Base-by-base conservation (phyloP, 2,888 invertebrate genomes). In the Pomacea canaliculata region DNA sequence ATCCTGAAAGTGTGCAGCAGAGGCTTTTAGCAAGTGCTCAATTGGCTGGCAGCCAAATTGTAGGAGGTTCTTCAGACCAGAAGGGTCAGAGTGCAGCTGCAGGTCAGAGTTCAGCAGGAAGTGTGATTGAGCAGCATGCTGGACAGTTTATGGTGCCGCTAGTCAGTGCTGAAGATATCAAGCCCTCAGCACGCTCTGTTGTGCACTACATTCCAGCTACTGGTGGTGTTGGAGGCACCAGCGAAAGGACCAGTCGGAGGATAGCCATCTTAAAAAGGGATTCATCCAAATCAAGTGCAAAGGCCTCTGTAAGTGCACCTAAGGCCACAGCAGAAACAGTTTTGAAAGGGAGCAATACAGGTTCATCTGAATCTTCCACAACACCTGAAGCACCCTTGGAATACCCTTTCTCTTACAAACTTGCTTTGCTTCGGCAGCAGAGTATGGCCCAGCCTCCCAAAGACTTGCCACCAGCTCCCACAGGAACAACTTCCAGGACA, bases 341-440 rank as follows among this genome's bases (percentile, higher is more conserved):
- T 37, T 63, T 65, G 18, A 63, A 72, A 48, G 65, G n/a, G 18
- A 72, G 72, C 23, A 19, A 48, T 7, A 23, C 73, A 18, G 68
- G 60, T 37, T 59, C 71, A 1, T 59, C 62, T 5, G 73, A 71
- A 70, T 56, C 66, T 56, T 49, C 62, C 37, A 49, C 69, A 46
- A 66, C 71, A 18, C 70, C 69, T 27, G 56, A 59, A 48, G 76
- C 70, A 69, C 62, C 71, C 18, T 59, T 67, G 16, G 79, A 76
- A 16, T 79, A 76, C 69, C 84, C 84, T 13, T 85, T 83, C 74
- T 82, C 85, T 16, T 78, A 81, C n/a, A 81, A 84, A 65, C 76
- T 85, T 23, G 82, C 75, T 23, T 70, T 77, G 27, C 73, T 79
- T 18, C 59, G 74, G 70, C 77, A 79, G 65, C 74, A 79, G 59